Evolutionary conservation across 2,797 vertebrate species (phyloP).

Genomic region (Neosilurus mollespiculum): DNA sequence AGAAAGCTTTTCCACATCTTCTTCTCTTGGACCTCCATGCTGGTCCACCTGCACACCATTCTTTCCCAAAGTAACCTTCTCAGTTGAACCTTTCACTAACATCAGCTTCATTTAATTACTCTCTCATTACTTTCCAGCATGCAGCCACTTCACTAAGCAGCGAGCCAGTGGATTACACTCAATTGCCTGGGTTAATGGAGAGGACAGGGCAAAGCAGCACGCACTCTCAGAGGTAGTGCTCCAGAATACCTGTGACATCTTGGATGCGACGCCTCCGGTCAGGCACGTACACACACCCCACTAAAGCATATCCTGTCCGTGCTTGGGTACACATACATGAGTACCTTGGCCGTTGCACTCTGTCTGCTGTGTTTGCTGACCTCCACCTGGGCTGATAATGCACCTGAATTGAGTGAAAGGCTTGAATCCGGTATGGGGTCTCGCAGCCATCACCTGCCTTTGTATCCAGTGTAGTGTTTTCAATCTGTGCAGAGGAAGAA

Average conservation of each 20-base stretch:
- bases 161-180: conserved; percentile 52
- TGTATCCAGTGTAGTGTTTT: conserved; percentile 44
- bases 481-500: conserved; percentile 49
- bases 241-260: conserved; percentile 33
- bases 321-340: conserved; percentile 26
- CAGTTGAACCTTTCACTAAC: conserved; percentile 39
- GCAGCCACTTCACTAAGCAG: conserved; percentile 36
- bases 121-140: conserved; percentile 53
- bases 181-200: conserved; percentile 57
- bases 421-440: conserved; percentile 38
- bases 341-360: neutral
- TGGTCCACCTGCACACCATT: conserved; percentile 3
- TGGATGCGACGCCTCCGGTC: conserved; percentile 28
- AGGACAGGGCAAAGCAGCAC: conserved; percentile 46
- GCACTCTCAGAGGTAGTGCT: conserved; percentile 41
- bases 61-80: conserved; percentile 35
- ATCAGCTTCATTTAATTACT: conserved; percentile 54
- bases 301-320: conserved; percentile 21
- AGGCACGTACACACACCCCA: conserved; percentile 10
- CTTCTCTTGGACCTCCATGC: neutral
- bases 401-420: conserved; percentile 38
- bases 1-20: conserved; percentile 29
- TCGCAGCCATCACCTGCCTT: conserved; percentile 35
- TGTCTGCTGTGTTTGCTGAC: conserved; percentile 26
- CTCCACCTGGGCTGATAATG: conserved; percentile 42